These are phyloP conservation scores for Cephus runcator DNA, from an alignment of 2,888 invertebrate species.

Conservation along the genomic window DNA sequence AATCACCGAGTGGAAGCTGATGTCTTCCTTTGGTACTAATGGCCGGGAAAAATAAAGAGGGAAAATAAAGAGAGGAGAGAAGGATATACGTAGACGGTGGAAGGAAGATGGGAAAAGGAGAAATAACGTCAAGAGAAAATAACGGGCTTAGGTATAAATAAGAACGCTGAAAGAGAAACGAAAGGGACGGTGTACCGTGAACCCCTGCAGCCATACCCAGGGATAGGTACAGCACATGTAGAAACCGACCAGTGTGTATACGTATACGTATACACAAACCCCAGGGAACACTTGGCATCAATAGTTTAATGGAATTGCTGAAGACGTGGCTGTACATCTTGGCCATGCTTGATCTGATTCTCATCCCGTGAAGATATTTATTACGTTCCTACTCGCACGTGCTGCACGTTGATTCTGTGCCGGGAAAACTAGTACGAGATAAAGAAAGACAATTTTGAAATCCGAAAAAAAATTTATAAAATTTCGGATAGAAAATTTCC, in stretches of 20 bases:
- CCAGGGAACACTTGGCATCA: conserved; percentile 53
- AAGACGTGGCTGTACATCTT: conserved; percentile 45
- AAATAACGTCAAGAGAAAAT: conserved; percentile 19
- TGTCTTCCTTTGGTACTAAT: conserved; percentile 61
- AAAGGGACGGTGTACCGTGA: background rate
- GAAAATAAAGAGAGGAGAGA: conserved; percentile 37
- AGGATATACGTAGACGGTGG: background rate
- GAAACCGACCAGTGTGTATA: background rate
- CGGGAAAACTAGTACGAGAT: background rate
- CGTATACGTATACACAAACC: conserved; percentile 21
- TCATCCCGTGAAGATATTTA: conserved; percentile 2
- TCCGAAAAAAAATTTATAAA: background rate
- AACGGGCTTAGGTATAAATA: background rate
- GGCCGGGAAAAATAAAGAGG: conserved; percentile 50
- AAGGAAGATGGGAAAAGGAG: conserved; percentile 28
- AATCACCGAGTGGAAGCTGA: conserved; percentile 65
- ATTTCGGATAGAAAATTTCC: background rate
- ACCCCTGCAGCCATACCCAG: background rate
- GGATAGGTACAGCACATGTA: background rate
- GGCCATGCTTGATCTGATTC: conserved; percentile 43
- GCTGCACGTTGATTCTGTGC: background rate
- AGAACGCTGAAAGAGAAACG: background rate
- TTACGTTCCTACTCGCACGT: background rate
- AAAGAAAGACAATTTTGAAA: background rate
- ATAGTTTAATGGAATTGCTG: conserved; percentile 56